Percentiles rank a stretch among this genome's conserved stretches.
These are phyloP conservation scores for Torymus texanus DNA, from an alignment of 2,888 invertebrate species.

Conservation along the genomic window DNA sequence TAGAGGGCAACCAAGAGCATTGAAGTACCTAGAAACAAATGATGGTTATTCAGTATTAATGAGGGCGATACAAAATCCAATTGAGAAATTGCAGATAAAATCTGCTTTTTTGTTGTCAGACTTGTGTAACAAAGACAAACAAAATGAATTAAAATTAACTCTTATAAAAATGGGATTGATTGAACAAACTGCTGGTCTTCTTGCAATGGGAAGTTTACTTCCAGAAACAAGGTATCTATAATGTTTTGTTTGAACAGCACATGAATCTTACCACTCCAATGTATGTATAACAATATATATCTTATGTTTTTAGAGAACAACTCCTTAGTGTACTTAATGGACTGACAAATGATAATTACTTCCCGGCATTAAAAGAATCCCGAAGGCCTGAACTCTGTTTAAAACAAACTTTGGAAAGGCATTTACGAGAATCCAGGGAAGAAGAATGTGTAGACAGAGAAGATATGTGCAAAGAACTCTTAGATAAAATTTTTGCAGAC, in stretches of 20 bases:
- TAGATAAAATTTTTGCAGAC: slow-evolving; percentile 69
- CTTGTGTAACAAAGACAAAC: slow-evolving; percentile 75
- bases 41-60: slow-evolving; percentile 83
- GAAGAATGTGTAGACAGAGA: slow-evolving; percentile 68
- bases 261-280: too few species aligned
- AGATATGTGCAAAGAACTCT: slow-evolving; percentile 65
- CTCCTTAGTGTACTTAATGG: slow-evolving; percentile 68
- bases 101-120: slow-evolving; percentile 83
- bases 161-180: slow-evolving; percentile 72
- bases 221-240: slow-evolving; percentile 68
- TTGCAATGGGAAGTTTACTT: slow-evolving; percentile 64
- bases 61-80: slow-evolving; percentile 78
- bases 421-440: slow-evolving; percentile 64
- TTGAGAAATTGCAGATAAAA: slow-evolving; percentile 82
- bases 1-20: slow-evolving; percentile 80
- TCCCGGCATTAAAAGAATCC: slow-evolving; percentile 70
- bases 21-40: slow-evolving; percentile 79
- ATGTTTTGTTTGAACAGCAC: background rate
- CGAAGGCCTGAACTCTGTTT: slow-evolving; percentile 68
- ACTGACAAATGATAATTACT: slow-evolving; percentile 66
- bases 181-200: slow-evolving; percentile 68
- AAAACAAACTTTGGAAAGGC: slow-evolving; percentile 66
- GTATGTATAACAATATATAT: too few species aligned
- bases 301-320: slow-evolving; percentile 65
- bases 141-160: slow-evolving; percentile 63